These are phyloP conservation scores for Melanotus villosus DNA, from an alignment of 2,888 invertebrate species.

Conservation along the genomic window DNA sequence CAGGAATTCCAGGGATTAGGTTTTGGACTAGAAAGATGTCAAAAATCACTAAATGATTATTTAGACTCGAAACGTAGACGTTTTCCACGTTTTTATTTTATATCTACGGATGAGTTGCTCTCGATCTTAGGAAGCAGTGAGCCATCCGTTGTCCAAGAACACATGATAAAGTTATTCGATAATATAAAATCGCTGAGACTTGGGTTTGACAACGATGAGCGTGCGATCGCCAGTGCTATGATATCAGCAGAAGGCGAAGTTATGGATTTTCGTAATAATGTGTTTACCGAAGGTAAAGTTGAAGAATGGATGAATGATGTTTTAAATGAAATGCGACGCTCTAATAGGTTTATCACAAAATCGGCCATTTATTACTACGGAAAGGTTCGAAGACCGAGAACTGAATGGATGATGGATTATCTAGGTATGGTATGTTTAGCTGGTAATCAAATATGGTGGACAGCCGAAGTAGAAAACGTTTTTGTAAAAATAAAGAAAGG, in stretches of 20 bases:
- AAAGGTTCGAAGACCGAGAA: constrained; percentile 77
- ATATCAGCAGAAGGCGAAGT: constrained; percentile 90
- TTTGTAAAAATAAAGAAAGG: constrained; percentile 82
- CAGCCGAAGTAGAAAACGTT: constrained; percentile 93
- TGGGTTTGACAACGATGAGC: constrained; percentile 76
- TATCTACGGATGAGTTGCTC: constrained; percentile 93
- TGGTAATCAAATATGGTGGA: constrained; percentile 96
- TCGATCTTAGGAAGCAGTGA: constrained; percentile 91
- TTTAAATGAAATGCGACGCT: constrained; percentile 85
- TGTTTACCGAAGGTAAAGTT: constrained; percentile 84
- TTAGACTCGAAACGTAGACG: constrained; percentile 88
- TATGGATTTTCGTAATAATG: constrained; percentile 84
- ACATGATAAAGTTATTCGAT: constrained; percentile 97
- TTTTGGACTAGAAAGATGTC: constrained; percentile 86
- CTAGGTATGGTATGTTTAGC: constrained; percentile 78
- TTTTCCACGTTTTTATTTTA: constrained; percentile 94
- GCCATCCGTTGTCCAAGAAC: constrained; percentile 89
- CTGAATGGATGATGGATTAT: constrained; percentile 91
- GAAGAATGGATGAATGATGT: constrained; percentile 95
- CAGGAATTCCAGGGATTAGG: constrained; percentile 83
- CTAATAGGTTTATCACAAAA: constrained; percentile 89
- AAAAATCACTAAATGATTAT: constrained; percentile 93
- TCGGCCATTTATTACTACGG: constrained; percentile 91
- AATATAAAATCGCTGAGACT: constrained; percentile 85
- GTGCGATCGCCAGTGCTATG: constrained; percentile 84